Evolutionary conservation across 1,140 invertebrate genomes (phyloP).

Genomic region (Sinella curviseta): DNA sequence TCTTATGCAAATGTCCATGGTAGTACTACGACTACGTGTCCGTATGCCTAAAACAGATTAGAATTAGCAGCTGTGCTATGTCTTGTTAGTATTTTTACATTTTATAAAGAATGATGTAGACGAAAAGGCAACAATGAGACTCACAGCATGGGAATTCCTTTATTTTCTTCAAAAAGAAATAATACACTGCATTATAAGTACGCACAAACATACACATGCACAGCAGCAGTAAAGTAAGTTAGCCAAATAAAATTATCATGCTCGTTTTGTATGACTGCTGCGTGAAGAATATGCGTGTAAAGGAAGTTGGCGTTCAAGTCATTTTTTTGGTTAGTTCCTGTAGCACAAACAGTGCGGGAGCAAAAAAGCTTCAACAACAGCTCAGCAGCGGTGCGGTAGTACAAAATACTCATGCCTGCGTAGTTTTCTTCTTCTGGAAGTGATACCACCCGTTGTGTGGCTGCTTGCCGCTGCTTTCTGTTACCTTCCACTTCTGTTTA

Average conservation of each 20-base stretch:
- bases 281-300: background rate
- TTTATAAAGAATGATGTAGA: background rate
- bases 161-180: background rate
- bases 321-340: background rate
- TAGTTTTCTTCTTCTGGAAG: background rate
- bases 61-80: background rate
- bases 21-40: no score
- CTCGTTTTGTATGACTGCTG: background rate
- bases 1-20: no score
- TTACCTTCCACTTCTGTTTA: background rate
- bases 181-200: background rate
- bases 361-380: background rate
- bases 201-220: background rate
- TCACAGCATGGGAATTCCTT: background rate
- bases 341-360: background rate
- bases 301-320: background rate
- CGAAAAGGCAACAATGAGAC: constrained; percentile 3
- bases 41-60: background rate
- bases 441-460: constrained; percentile 10
- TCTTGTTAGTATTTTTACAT: background rate
- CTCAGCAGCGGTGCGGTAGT: background rate
- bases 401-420: background rate
- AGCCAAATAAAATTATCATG: background rate
- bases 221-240: background rate
- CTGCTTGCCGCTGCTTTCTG: background rate